These are phyloP conservation scores for Calameuta filiformis DNA, from an alignment of 2,888 invertebrate species.

Conservation along the genomic window DNA sequence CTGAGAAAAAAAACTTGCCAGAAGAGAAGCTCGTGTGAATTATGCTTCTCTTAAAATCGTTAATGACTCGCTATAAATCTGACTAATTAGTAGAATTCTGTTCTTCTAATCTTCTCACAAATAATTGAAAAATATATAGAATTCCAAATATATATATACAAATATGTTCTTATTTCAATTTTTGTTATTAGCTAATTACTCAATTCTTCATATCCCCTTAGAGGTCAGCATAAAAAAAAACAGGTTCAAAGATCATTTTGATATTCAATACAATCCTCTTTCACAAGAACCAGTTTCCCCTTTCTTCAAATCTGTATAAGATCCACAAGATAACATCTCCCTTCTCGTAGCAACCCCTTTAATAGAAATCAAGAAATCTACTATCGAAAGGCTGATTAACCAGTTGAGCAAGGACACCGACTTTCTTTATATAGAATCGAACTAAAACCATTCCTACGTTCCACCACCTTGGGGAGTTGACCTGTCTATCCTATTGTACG, in stretches of 20 bases:
- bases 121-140: background rate
- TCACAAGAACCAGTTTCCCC: background rate
- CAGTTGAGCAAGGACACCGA: background rate
- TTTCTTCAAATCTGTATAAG: background rate
- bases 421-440: background rate
- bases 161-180: background rate
- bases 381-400: background rate
- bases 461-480: background rate
- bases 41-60: slow-evolving; percentile 14
- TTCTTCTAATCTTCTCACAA: background rate
- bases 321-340: background rate
- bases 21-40: slow-evolving; percentile 14
- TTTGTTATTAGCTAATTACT: background rate
- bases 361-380: background rate
- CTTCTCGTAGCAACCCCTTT: background rate
- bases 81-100: background rate
- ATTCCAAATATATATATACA: background rate
- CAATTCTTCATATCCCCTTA: too few relatives aligned
- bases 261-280: background rate
- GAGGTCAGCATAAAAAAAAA: too few relatives aligned
- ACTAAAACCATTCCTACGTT: background rate
- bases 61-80: slow-evolving; percentile 17
- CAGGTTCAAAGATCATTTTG: too few relatives aligned
- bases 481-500: background rate
- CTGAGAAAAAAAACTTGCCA: background rate